Conservation (phyloP, 2,797 vertebrate species). For the Monodelphis domestica region DNA sequence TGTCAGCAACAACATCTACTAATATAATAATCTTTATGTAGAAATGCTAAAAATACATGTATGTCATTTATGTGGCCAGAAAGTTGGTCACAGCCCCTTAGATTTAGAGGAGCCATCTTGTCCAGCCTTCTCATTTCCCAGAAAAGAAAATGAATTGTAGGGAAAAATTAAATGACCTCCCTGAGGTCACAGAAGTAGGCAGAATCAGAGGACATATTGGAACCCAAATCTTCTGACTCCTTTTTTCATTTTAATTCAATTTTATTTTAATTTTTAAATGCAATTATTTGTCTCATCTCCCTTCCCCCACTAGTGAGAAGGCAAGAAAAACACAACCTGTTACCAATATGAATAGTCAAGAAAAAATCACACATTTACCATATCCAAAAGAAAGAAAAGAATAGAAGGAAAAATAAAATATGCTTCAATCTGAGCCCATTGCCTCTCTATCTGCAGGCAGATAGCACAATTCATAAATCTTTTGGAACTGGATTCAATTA, state of each 20-base stretch:
- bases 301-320: background rate
- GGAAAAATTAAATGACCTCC: background rate
- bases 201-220: background rate
- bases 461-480: background rate
- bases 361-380: background rate
- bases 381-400: background rate
- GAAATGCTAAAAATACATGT: background rate
- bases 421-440: background rate
- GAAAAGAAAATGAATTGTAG: background rate
- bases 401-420: background rate
- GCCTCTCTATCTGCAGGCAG: background rate
- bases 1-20: background rate
- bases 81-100: background rate
- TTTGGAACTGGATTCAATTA: background rate
- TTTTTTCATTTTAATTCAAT: background rate
- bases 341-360: background rate
- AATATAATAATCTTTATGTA: background rate
- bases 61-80: background rate
- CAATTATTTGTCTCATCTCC: background rate
- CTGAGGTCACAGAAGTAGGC: background rate
- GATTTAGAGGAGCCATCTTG: background rate
- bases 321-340: background rate
- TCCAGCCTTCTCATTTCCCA: background rate
- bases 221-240: background rate
- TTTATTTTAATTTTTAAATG: background rate